Evolutionary conservation across 2,113 vertebrate genomes (phyloP).

Genomic region (Phyllostomus discolor): DNA sequence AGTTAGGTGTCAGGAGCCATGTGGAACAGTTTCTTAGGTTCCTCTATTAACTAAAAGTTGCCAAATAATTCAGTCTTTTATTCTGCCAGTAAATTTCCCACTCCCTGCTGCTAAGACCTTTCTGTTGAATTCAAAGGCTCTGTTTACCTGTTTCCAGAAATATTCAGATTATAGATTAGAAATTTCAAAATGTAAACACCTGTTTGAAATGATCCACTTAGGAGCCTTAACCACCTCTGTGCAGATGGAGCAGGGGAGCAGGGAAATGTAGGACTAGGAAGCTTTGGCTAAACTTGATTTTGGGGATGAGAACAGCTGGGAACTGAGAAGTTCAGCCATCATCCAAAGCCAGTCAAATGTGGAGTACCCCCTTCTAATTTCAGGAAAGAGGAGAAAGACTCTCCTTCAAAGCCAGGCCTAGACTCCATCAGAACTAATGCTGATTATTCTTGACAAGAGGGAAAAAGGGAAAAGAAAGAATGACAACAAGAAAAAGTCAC

Average conservation of each 20-base stretch:
- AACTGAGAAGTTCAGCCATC: conserved; percentile 5
- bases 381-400: background rate
- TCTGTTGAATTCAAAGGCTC: conserved; percentile 30
- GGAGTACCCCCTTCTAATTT: background rate
- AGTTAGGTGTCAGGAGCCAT: background rate
- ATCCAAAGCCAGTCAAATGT: background rate
- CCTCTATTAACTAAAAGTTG: background rate
- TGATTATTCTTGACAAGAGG: conserved; percentile 28
- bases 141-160: conserved; percentile 64
- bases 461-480: background rate
- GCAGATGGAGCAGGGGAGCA: background rate
- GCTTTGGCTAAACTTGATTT: background rate
- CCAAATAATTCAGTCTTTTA: conserved; percentile 50
- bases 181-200: conserved; percentile 67
- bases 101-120: conserved; percentile 64
- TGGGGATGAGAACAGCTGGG: background rate
- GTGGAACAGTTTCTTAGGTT: conserved; percentile 1
- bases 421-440: conserved; percentile 27
- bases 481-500: background rate
- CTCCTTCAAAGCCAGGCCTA: background rate
- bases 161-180: conserved; percentile 57
- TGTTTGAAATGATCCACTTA: conserved; percentile 59
- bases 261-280: background rate
- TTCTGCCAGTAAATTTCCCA: conserved; percentile 48
- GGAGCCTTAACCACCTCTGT: conserved; percentile 48